Evolutionary conservation across 2,797 vertebrate genomes (phyloP).

Genomic region (Pseudochaenichthys georgianus): DNA sequence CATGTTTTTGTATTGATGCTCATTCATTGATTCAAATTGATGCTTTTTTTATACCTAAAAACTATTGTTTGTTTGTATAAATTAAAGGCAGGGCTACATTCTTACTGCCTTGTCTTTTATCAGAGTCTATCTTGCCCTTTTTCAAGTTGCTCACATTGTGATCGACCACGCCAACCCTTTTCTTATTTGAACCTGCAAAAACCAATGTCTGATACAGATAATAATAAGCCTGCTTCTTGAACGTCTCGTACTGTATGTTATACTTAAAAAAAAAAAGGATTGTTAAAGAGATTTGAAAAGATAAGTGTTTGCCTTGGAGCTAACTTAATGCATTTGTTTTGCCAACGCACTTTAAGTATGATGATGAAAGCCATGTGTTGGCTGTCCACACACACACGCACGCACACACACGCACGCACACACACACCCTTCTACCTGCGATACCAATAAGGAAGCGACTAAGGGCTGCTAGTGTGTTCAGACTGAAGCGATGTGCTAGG

Average conservation of each 20-base stretch:
- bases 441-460: neutral
- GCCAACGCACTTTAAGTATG: neutral
- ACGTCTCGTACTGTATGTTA: no score
- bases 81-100: neutral
- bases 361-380: neutral
- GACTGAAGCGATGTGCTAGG: neutral
- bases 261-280: no score
- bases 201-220: no score
- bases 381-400: neutral
- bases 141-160: neutral
- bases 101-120: neutral
- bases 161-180: accelerated
- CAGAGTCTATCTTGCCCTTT: neutral
- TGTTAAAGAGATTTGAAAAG: no score
- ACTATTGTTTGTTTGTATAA: neutral
- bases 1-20: neutral
- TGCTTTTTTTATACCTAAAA: neutral
- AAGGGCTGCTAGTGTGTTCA: neutral
- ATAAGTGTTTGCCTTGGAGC: no score
- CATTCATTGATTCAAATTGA: neutral
- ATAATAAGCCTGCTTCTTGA: no score
- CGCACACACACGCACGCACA: neutral
- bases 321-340: neutral
- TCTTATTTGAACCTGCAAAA: neutral
- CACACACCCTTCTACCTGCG: neutral